phyloP scores from a whole-genome alignment of 2,113 vertebrate species.

The Scomber japonicus region DNA sequence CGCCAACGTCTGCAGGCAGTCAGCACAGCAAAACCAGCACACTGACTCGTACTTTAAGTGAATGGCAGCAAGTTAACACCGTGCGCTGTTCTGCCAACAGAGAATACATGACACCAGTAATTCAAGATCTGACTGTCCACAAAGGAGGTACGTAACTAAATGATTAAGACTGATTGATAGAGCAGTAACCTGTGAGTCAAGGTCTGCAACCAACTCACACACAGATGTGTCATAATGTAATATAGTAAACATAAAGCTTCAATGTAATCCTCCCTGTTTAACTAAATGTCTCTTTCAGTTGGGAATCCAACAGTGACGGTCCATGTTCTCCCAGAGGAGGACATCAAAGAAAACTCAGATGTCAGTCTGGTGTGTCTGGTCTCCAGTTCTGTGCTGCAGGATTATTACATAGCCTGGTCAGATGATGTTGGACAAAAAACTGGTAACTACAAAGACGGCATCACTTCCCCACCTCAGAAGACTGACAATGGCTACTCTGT shows the following conservation, averaged over 20 bases:
- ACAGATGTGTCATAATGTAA: neutral
- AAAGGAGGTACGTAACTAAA: constrained; percentile 30
- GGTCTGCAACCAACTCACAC: neutral
- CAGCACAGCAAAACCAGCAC: constrained; percentile 15
- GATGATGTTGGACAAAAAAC: accelerated
- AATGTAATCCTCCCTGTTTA: neutral
- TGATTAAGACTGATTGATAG: neutral
- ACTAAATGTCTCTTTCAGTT: constrained; percentile 26
- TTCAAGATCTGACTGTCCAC: neutral
- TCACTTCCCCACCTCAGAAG: neutral
- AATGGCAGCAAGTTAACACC: neutral
- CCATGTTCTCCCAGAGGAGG: neutral
- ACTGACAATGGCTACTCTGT: too few relatives aligned
- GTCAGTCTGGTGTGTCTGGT: constrained; percentile 59
- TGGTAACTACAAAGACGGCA: accelerated
- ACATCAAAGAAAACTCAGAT: accelerated
- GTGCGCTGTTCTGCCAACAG: constrained; percentile 18
- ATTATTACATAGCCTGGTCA: constrained; percentile 47
- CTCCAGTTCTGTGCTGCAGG: neutral
- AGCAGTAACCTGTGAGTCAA: neutral
- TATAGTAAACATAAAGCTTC: neutral
- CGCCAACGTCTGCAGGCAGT: accelerated
- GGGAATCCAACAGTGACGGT: neutral
- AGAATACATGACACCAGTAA: neutral
- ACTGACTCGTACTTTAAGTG: accelerated